Percentiles rank a stretch among this genome's conserved stretches.
These are phyloP conservation scores for Plebejus anna DNA, from an alignment of 2,888 invertebrate species.

Conservation along the genomic window DNA sequence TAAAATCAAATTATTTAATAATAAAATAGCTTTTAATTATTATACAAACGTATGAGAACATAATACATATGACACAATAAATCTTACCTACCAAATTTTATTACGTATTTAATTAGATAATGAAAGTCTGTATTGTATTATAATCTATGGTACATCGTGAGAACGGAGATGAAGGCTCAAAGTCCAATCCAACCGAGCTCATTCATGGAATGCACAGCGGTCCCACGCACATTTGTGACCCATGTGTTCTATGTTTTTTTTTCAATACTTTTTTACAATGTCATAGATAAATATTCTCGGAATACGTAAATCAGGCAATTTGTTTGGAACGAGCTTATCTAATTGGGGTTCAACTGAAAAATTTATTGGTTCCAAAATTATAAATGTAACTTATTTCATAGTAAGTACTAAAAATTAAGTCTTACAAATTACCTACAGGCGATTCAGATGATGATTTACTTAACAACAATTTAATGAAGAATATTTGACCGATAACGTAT, in stretches of 20 bases:
- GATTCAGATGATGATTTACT: no score
- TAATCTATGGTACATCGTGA: slow-evolving; percentile 62
- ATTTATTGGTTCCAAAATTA: not conserved
- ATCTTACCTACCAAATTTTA: not conserved
- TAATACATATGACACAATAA: not conserved
- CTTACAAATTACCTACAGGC: no score
- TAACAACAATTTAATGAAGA: no score
- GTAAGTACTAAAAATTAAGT: no score
- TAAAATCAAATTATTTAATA: not conserved
- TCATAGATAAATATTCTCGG: slow-evolving; percentile 26
- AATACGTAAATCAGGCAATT: not conserved
- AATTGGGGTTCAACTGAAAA: not conserved
- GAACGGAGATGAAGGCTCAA: slow-evolving; percentile 61
- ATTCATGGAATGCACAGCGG: slow-evolving; percentile 59
- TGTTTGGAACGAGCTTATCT: slow-evolving; percentile 12
- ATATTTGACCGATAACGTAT: no score
- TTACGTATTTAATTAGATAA: slow-evolving; percentile 21
- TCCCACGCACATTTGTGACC: slow-evolving; percentile 70
- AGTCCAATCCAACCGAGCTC: slow-evolving; percentile 50
- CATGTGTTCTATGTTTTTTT: slow-evolving; percentile 49
- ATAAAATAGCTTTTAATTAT: not conserved
- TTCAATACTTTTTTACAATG: slow-evolving; percentile 23
- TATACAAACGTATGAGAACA: not conserved
- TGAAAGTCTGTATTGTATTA: slow-evolving; percentile 42
- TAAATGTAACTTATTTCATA: not conserved